phyloP scores from a whole-genome alignment of 2,888 invertebrate species.

The Zeuzera pyrina region DNA sequence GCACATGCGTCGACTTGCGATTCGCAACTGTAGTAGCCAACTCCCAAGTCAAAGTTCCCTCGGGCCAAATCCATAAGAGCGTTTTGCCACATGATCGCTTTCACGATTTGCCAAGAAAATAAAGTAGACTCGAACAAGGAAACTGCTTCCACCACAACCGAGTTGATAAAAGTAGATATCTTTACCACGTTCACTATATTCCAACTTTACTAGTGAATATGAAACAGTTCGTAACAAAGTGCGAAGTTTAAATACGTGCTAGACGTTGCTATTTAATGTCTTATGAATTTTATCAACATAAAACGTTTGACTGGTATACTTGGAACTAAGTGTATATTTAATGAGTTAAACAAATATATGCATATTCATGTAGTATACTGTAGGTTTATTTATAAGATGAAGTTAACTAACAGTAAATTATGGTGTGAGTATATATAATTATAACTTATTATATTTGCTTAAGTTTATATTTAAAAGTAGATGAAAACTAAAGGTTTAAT shows the following conservation, averaged over 20 bases:
- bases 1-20: constrained; percentile 37
- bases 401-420: no score
- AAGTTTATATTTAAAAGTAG: no score
- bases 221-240: constrained; percentile 26
- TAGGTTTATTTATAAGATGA: no score
- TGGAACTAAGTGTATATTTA: no score
- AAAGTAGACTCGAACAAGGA: constrained; percentile 48
- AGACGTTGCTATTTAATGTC: not conserved
- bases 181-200: constrained; percentile 23
- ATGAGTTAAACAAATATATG: no score
- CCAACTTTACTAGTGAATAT: constrained; percentile 44
- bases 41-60: constrained; percentile 62
- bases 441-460: no score
- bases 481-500: no score
- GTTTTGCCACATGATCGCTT: constrained; percentile 71
- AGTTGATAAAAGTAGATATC: constrained; percentile 50
- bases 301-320: no score
- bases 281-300: no score
- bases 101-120: constrained; percentile 68
- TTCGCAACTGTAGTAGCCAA: constrained; percentile 35
- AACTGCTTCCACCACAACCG: constrained; percentile 49
- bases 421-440: no score
- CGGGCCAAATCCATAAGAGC: constrained; percentile 67
- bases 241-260: constrained; percentile 10
- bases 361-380: no score